Percentiles rank a stretch among this genome's conserved stretches.
Evolutionary conservation across 2,797 vertebrate genomes (phyloP).

Genomic region (Diglossa cyanea): DNA sequence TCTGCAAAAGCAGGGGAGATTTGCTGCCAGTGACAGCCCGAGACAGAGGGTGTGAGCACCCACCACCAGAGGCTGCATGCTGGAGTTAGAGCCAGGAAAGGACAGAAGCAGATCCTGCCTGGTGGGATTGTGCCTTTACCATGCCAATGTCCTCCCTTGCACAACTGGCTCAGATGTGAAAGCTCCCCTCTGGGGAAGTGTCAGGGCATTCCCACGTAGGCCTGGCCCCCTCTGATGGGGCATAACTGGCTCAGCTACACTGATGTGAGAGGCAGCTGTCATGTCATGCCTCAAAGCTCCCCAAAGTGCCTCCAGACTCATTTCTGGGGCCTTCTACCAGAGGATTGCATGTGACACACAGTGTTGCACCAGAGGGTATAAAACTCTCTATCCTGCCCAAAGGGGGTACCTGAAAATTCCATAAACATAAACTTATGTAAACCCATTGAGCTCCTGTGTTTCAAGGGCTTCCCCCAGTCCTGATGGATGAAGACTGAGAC

Average conservation of each 20-base stretch:
- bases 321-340: neutral
- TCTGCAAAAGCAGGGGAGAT: neutral
- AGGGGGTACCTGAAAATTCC: neutral
- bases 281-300: neutral
- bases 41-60: neutral
- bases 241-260: neutral
- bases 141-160: neutral
- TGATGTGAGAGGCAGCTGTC: neutral
- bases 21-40: neutral
- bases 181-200: neutral
- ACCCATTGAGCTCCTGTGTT: neutral
- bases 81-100: neutral
- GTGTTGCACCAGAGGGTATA: neutral
- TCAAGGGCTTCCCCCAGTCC: rapidly evolving
- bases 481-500: neutral
- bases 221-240: neutral
- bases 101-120: neutral
- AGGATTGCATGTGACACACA: neutral
- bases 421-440: neutral
- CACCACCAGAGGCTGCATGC: neutral
- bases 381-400: neutral
- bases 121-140: neutral
- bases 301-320: neutral
- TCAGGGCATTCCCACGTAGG: rapidly evolving
- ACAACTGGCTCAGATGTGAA: neutral